phyloP scores from a whole-genome alignment of 2,888 invertebrate genomes.

The Seira ritae region DNA sequence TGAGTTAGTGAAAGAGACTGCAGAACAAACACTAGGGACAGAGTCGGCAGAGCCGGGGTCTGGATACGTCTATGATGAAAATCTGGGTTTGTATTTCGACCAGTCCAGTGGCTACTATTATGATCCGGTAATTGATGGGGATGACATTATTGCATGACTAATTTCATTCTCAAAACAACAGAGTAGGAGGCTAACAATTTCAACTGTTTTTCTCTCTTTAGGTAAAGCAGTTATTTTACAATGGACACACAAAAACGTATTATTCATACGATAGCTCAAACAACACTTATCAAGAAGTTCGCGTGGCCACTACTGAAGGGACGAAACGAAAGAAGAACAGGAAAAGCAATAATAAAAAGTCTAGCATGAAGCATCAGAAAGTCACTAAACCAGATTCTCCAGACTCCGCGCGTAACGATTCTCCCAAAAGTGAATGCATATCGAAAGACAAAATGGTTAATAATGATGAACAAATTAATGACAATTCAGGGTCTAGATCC shows the following conservation, averaged over 20 bases:
- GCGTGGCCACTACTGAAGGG: slow-evolving; percentile 82
- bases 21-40: slow-evolving; percentile 62
- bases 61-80: slow-evolving; percentile 89
- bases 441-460: too few relatives aligned
- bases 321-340: slow-evolving; percentile 34
- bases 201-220: slow-evolving; percentile 75
- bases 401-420: not conserved
- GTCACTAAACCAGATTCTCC: not conserved
- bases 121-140: slow-evolving; percentile 84
- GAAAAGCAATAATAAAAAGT: slow-evolving; percentile 8
- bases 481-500: too few relatives aligned
- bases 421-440: too few relatives aligned
- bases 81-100: slow-evolving; percentile 92
- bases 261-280: slow-evolving; percentile 87
- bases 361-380: slow-evolving; percentile 19
- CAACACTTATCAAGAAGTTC: slow-evolving; percentile 84
- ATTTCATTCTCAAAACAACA: not conserved
- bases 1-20: slow-evolving; percentile 70
- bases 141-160: not conserved
- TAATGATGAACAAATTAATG: not conserved
- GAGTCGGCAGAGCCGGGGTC: too few relatives aligned
- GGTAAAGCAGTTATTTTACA: slow-evolving; percentile 92
- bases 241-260: slow-evolving; percentile 89
- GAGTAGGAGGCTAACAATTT: not conserved
- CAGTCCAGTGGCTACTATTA: slow-evolving; percentile 93